Evolutionary conservation across 2,113 vertebrate species (phyloP).

Genomic region (Microcebus jonahi): DNA sequence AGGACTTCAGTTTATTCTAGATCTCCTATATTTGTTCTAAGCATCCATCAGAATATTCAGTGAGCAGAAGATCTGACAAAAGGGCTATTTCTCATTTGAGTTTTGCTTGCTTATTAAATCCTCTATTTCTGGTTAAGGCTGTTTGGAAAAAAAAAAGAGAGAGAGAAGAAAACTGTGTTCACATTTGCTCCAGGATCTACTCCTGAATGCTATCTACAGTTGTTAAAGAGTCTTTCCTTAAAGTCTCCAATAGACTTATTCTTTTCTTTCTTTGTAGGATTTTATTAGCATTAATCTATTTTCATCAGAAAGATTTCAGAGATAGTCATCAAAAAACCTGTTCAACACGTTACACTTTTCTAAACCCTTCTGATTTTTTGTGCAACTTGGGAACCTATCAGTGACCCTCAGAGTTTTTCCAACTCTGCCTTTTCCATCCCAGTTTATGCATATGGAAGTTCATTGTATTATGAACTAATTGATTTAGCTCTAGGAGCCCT

Average conservation of each 20-base stretch:
- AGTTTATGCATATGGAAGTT: not conserved
- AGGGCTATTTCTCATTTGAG: not conserved
- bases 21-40: not conserved
- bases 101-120: not conserved
- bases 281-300: not conserved
- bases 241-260: not conserved
- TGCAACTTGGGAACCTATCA: not conserved
- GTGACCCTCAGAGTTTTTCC: not conserved
- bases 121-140: not conserved
- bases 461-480: not conserved
- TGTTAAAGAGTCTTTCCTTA: not conserved
- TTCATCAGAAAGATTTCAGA: conserved; percentile 21
- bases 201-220: not conserved
- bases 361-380: not conserved
- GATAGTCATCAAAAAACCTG: not conserved
- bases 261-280: not conserved
- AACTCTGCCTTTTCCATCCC: not conserved
- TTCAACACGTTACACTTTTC: not conserved
- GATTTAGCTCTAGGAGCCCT: not conserved
- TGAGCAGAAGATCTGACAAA: not conserved
- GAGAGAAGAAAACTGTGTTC: not conserved
- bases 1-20: not conserved
- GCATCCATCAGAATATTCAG: not conserved
- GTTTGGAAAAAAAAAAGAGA: too few relatives aligned
- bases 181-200: not conserved